Percentiles rank a stretch among this genome's conserved stretches.
Evolutionary conservation across 2,888 invertebrate genomes (phyloP).

Genomic region (Galerucella pusilla): DNA sequence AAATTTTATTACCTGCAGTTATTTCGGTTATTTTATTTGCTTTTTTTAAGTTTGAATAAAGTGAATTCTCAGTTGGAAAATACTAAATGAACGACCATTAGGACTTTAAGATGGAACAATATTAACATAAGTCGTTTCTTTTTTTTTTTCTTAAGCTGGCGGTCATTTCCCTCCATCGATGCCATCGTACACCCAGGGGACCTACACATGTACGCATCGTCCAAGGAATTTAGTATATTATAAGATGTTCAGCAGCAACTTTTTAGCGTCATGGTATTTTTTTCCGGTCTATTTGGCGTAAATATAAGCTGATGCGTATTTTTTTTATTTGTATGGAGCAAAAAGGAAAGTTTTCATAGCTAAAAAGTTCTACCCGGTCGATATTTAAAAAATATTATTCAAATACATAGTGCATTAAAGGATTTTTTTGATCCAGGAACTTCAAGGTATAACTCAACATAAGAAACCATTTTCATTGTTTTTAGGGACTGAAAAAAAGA

Average conservation of each 20-base stretch:
- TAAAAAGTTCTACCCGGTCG: too few relatives aligned
- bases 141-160: slow-evolving; percentile 72
- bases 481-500: too few relatives aligned
- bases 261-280: slow-evolving; percentile 41
- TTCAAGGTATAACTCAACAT: too few relatives aligned
- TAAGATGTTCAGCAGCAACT: slow-evolving; percentile 30
- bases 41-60: slow-evolving; percentile 8
- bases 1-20: too few relatives aligned
- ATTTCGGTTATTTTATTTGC: not conserved
- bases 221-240: slow-evolving; percentile 53
- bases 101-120: slow-evolving; percentile 29
- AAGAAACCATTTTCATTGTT: too few relatives aligned
- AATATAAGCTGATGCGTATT: not conserved
- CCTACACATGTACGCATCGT: slow-evolving; percentile 85
- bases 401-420: too few relatives aligned
- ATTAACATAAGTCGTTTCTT: slow-evolving; percentile 50
- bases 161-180: slow-evolving; percentile 87
- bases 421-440: too few relatives aligned
- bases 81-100: not conserved
- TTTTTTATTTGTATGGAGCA: not conserved
- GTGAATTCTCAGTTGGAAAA: slow-evolving; percentile 8
- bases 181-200: slow-evolving; percentile 85
- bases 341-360: too few relatives aligned
- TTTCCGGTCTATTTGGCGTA: not conserved
- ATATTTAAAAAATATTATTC: too few relatives aligned